Evolutionary conservation across 2,797 vertebrate genomes (phyloP), one percentile per base, ranked within the genome.

Genomic region (Graptemys geographica): DNA sequence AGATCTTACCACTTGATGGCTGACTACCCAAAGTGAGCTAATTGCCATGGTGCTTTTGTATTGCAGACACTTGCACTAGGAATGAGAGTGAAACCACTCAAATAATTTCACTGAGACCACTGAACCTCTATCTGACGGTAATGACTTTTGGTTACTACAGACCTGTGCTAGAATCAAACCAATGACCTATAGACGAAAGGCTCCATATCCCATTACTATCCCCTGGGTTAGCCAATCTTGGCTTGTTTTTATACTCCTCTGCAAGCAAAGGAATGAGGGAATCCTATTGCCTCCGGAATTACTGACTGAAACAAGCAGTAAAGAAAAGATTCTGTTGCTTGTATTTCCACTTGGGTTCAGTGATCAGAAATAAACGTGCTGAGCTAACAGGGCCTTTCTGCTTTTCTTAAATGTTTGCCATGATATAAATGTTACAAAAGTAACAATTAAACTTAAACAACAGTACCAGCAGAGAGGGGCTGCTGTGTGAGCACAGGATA

Each of bases 391-490:
- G 81, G 51, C 62, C n/a, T 33, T 91, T 79, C 53, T 84, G 65
- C 80, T 59, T 83, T 85, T 74, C 79, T 62, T 51, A 81, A 93
- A 90, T 9, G 44, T 90, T 90, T 74, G 81, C 13, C 0, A 5
- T 55, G 56, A 84, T 37, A 65, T 27, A 69, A 94, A 51, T 80
- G 82, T 76, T 92, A 74, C 44, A 86, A n/a, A 88, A 95, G 82
- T 49, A 37, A 4, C 96, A 96, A 92, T 97, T 97, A 96, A 93
- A 90, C 90, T 92, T 88, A 79, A 95, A 93, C 81, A 96, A 89
- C 83, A 84, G 89, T 79, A 91, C 81, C 88, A 89, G 89, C 87
- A 86, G 84, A 65, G 90, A 89, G 85, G 31, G 81, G 79, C 85
- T 92, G 88, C 92, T 95, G 89, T 78, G 86, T 57, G 31, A 41